Conservation (phyloP, 2,888 invertebrate genomes). For the Leptogaster cylindrica region DNA sequence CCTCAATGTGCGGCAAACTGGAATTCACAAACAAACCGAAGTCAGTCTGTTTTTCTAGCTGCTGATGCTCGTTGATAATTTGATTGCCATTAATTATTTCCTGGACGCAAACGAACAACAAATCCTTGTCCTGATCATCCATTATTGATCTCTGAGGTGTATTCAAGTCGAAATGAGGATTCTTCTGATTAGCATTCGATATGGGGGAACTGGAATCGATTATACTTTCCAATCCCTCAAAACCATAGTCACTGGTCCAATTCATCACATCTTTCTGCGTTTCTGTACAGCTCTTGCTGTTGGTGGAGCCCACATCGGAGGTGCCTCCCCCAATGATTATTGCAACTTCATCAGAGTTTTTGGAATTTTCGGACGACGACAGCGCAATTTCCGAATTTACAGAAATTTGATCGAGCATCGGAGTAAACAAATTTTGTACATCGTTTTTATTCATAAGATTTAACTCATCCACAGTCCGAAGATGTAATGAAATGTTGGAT, state of each 20-base stretch:
- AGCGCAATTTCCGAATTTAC: slow-evolving; percentile 39
- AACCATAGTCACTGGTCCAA: slow-evolving; percentile 48
- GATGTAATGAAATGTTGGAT: slow-evolving; percentile 51
- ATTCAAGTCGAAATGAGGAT: slow-evolving; percentile 50
- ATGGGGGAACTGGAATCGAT: slow-evolving; percentile 46
- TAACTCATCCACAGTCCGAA: slow-evolving; percentile 60
- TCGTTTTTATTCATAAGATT: slow-evolving; percentile 61
- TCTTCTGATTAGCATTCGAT: slow-evolving; percentile 42
- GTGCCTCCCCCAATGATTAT: slow-evolving; percentile 43
- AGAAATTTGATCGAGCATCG: slow-evolving; percentile 52
- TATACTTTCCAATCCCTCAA: slow-evolving; percentile 47
- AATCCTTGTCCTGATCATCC: slow-evolving; percentile 48
- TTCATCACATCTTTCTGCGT: slow-evolving; percentile 38
- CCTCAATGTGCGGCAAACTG: slow-evolving; percentile 1
- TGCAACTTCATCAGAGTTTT: slow-evolving; percentile 48
- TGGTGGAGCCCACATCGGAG: slow-evolving; percentile 37
- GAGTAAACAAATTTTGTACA: slow-evolving; percentile 59
- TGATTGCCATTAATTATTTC: slow-evolving; percentile 50
- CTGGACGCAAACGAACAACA: slow-evolving; percentile 50
- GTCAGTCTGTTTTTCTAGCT: not conserved
- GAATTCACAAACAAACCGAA: slow-evolving; percentile 1
- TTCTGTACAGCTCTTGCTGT: slow-evolving; percentile 16
- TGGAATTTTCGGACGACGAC: slow-evolving; percentile 50
- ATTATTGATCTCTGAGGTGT: slow-evolving; percentile 52
- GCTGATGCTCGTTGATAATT: not conserved